Base-by-base conservation (phyloP, 2,113 vertebrate genomes). In the Brachirus orientalis region DNA sequence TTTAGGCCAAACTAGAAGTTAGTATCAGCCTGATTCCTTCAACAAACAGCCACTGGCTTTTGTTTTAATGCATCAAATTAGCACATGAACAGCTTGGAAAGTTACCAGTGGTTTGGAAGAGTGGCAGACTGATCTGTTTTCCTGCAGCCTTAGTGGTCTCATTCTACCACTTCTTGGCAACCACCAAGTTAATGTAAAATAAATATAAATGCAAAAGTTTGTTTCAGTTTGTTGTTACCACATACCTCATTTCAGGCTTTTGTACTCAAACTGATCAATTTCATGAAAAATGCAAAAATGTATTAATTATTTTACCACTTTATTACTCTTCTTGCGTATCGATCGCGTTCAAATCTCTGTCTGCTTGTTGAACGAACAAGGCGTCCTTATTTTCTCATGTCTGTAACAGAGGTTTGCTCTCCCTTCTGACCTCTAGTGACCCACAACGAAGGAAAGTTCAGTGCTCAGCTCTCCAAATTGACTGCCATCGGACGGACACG, bases 371-470 rank as follows among this genome's bases (percentile, higher is more conserved):
- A 43, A 3, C 40, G n/a, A n/a, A n/a, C n/a, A n/a, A n/a, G n/a
- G 16, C 55, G 7, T 44, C 53, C 14, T 33, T 54, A 17, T 61
- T 66, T 61, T 19, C 16, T 37, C 13, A 61, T 54, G 13, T 50
- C 28, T n/a, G 10, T 72, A 59, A 55, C 41, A 14, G 20, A 59
- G 35, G 33, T 67, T 69, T 62, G 0, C 16, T 82, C 43, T 83
- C 14, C 14, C 38, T 67, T 67, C 80, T 72, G 69, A 67, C 55
- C 77, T 72, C 6, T 59, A 98, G 96, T 98, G 90, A 90, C 93
- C 53, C 96, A 98, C 77, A 95, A 79, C 62, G 94, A 95, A 4
- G 96, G 96, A 11, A 95, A 93, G 63, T 98, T 98, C 93, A 95
- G 68, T 2, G 93, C 96, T 0, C 94, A 98, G 54, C 95, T 98